Evolutionary conservation across 2,888 invertebrate species (phyloP), one percentile per base, ranked within the genome.

Genomic region (Strigamia transsilvanica): DNA sequence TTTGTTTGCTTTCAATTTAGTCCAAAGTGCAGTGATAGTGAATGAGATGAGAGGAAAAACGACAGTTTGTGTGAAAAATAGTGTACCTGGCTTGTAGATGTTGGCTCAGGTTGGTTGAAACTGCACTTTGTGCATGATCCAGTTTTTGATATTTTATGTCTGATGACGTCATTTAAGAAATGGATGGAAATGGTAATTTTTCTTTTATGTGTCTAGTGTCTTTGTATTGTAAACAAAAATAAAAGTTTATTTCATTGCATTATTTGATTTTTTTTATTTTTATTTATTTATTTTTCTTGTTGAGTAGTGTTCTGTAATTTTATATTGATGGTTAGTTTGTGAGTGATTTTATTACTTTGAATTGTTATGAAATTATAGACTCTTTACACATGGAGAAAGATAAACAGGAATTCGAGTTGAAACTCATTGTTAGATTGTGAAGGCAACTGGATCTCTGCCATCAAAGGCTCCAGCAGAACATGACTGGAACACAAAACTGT

Each of bases 61-160:
- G 56, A 18, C n/a, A 27, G 27, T 73, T 73, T 10, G 27, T 27
- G 27, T 27, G 73, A 32, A 73, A 73, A 73, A 73, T 13, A 73
- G 32, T 56, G 18, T 12, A 73, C 32, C 27, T 32, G 27, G 73
- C 32, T 61, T 21, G 61, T 61, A 61, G 23, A 18, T 23, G 61
- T 61, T 21, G 21, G 61, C 73, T 73, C 6, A 32, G 27, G 73
- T 73, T 73, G 73, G 27, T 73, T 73, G 73, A 27, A 32, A 73
- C 73, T 73, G 73, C 73, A 73, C 73, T 56, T 56, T 18, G 56
- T 56, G 21, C 56, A 56, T 56, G 56, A 56, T 56, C 56, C 73
- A 27, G 73, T 73, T 73, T 73, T 27, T 32, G 12, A 73, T 73
- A 56, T 73, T 73, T 73, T 73, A 73, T 73, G 73, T 73, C 27